These are phyloP conservation scores for Euborellia annulipes DNA, from an alignment of 1,140 invertebrate genomes.

Conservation along the genomic window DNA sequence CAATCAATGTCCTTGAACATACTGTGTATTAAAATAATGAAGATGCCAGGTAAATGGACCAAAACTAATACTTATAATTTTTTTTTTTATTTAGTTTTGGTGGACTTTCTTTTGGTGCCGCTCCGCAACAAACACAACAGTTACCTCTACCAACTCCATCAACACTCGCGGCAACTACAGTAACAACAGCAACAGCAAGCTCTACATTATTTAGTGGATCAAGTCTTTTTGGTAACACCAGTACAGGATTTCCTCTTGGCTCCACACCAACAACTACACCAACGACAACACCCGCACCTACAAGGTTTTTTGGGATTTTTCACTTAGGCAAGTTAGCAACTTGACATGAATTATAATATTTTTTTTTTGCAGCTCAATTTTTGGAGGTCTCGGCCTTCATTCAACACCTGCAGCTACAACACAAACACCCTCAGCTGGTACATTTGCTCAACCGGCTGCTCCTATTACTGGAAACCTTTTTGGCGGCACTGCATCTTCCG, in stretches of 20 bases:
- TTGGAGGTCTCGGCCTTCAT: too few species aligned
- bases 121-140: conserved; percentile 9
- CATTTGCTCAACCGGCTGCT: conserved; percentile 1
- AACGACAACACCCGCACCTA: conserved; percentile 21
- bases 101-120: not conserved
- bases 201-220: not conserved
- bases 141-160: too few species aligned
- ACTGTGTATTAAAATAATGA: too few species aligned
- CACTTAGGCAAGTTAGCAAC: too few species aligned
- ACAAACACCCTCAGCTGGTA: not conserved
- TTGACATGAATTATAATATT: conserved; percentile 8
- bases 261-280: conserved; percentile 1
- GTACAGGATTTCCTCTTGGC: too few species aligned
- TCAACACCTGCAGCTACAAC: conserved; percentile 16
- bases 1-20: too few species aligned
- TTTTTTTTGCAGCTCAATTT: not conserved
- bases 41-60: too few species aligned
- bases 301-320: too few species aligned
- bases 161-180: too few species aligned
- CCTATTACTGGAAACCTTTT: not conserved
- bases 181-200: conserved; percentile 9
- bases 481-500: not conserved
- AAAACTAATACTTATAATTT: too few species aligned
- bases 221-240: too few species aligned
- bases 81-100: not conserved